A percentile compares a stretch with the other conserved stretches of the same genome.
Evolutionary conservation across 2,797 vertebrate genomes (phyloP).

Genomic region (Malurus splendens): DNA sequence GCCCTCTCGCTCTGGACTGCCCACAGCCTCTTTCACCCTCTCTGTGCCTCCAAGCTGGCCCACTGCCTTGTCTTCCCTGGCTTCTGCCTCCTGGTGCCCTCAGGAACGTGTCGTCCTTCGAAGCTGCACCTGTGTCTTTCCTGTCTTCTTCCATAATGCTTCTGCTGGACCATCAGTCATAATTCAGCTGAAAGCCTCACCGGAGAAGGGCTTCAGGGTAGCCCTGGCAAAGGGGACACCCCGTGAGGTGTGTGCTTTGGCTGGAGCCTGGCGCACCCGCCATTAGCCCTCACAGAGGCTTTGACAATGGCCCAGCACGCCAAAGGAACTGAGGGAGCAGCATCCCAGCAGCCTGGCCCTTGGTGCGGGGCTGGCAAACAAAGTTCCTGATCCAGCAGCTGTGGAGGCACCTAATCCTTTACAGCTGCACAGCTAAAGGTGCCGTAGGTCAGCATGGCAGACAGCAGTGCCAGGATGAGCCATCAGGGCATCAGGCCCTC

Average conservation of each 20-base stretch:
- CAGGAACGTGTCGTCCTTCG: rapidly evolving
- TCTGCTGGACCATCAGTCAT: not conserved
- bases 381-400: not conserved
- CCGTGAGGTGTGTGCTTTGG: rapidly evolving
- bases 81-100: not conserved
- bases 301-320: rapidly evolving
- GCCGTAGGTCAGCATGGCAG: rapidly evolving
- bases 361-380: not conserved
- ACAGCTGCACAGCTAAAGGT: not conserved
- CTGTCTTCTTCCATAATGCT: not conserved
- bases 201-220: not conserved
- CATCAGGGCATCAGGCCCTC: not conserved
- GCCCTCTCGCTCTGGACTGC: not conserved
- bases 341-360: rapidly evolving
- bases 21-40: not conserved
- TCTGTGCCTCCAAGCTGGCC: rapidly evolving
- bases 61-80: not conserved
- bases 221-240: rapidly evolving
- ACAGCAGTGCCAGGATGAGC: rapidly evolving
- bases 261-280: rapidly evolving
- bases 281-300: not conserved
- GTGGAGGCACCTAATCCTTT: not conserved
- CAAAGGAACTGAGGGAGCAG: not conserved
- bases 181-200: not conserved
- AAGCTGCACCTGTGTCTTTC: not conserved